Percentiles rank a stretch among this genome's conserved stretches.
These are phyloP conservation scores for Silurus asotus DNA, from an alignment of 2,113 vertebrate genomes.

Conservation along the genomic window DNA sequence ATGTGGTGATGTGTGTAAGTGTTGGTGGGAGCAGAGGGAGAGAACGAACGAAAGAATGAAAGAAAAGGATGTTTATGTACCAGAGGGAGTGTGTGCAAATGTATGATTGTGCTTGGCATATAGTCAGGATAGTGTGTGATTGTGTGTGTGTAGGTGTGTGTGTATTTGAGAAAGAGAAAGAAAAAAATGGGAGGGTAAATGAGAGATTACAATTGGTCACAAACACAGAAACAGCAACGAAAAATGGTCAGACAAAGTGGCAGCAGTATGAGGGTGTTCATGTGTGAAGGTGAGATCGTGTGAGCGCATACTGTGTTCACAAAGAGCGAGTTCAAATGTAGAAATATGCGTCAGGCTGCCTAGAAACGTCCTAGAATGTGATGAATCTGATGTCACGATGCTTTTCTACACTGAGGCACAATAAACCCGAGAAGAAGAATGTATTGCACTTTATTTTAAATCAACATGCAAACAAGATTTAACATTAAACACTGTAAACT, in stretches of 20 bases:
- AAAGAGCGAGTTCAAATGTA: neutral
- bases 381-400: neutral
- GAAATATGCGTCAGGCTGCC: neutral
- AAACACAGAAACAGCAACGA: neutral
- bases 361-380: neutral
- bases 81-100: constrained; percentile 23
- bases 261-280: neutral
- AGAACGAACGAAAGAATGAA: constrained; percentile 4
- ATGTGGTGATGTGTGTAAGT: neutral
- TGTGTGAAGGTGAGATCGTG: constrained; percentile 13
- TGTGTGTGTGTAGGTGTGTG: neutral
- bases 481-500: neutral
- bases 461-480: neutral
- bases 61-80: constrained; percentile 21
- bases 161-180: neutral
- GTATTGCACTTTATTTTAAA: neutral
- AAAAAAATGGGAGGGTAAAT: neutral
- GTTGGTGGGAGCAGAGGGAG: neutral
- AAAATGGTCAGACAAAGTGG: neutral
- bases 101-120: neutral
- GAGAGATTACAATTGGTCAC: constrained; percentile 13
- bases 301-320: neutral
- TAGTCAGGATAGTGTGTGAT: neutral
- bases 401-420: neutral
- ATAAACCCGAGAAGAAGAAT: neutral